Base-by-base conservation (phyloP, 2,888 invertebrate genomes). In the Erynnis tages region DNA sequence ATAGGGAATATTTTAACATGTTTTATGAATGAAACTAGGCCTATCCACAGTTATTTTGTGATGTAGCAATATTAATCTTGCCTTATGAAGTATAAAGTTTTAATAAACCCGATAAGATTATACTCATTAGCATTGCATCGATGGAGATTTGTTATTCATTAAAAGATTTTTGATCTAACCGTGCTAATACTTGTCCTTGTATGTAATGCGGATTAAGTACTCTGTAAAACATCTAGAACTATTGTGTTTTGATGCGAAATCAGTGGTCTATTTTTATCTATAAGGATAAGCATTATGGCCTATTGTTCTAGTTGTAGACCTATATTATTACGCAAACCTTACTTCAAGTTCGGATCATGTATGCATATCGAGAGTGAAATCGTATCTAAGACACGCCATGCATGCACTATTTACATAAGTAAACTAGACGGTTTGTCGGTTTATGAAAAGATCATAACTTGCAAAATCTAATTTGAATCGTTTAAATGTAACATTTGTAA, bases 281-380 rank as follows among this genome's bases (percentile, higher is more conserved):
- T 1, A 35, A 16, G 1, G 35, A 35, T n/a, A n/a, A 10, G 10
- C 13, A 5, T 44, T 44, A 50, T 54, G 41, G 57, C 32, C 47
- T 48, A 54, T 57, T 55, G 57, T 57, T 56, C 32, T 32, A 14
- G 47, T 37, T 49, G 38, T 49, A 11, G 32, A 37, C 16, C 5
- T 43, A 17, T 30, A 40, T 32, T 35, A 44, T 11, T 47, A 53
- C 53, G 25, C 25, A 38, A 49, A 27, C 44, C 52, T 57, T 49
- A 58, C 53, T 54, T 58, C 62, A 66, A 66, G 60, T 63, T 58
- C 59, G 59, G 53, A 57, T 59, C 53, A 56, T 53, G 41, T 57
- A 56, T 55, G 47, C 53, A 53, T 49, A 44, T 55, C 30, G 55
- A 61, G 56, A 63, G 61, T 53, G 57, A 63, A 63, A 58, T 56